Conservation (phyloP, 1,140 invertebrate genomes). For the Melipona quadrifasciata region DNA sequence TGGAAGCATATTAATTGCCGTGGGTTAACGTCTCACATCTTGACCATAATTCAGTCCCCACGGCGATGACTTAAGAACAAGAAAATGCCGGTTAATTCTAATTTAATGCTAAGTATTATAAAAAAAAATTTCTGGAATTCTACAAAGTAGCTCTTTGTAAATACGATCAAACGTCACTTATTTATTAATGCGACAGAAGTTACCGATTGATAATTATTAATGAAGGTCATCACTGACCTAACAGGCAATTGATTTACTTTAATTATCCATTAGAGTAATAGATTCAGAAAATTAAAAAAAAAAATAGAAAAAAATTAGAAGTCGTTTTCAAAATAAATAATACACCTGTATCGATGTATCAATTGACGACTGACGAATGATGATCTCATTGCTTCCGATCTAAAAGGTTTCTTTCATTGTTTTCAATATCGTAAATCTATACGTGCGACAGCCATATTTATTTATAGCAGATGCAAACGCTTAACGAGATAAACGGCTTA, state of each 20-base stretch:
- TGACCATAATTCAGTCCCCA: background rate
- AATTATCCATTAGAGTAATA: background rate
- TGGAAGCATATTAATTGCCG: constrained; percentile 36
- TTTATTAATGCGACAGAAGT: background rate
- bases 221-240: background rate
- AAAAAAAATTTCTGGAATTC: background rate
- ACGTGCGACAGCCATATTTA: constrained; percentile 2
- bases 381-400: too few relatives aligned
- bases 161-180: background rate
- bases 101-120: background rate
- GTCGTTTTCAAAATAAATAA: too few relatives aligned
- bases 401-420: too few relatives aligned
- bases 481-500: background rate
- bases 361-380: too few relatives aligned
- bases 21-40: constrained; percentile 1
- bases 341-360: background rate
- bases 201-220: background rate
- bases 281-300: background rate
- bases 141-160: background rate
- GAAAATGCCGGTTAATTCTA: background rate
- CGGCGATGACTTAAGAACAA: constrained; percentile 1
- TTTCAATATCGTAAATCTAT: too few relatives aligned
- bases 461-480: constrained; percentile 9
- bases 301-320: background rate
- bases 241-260: background rate